These are phyloP conservation scores for Caerostris darwini DNA, from an alignment of 1,140 invertebrate genomes.

Conservation along the genomic window DNA sequence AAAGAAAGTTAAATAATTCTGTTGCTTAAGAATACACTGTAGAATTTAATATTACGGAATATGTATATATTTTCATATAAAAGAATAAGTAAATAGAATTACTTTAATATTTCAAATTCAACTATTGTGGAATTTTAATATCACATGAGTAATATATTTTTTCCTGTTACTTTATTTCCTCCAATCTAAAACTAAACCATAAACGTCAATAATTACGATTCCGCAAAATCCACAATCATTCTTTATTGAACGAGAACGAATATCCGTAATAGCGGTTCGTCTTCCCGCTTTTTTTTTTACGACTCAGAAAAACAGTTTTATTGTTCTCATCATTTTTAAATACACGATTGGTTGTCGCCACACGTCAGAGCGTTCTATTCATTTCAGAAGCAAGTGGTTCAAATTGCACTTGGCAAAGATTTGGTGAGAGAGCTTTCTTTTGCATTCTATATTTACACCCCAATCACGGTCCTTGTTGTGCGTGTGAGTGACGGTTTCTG, in stretches of 20 bases:
- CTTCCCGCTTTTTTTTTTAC: slow-evolving; percentile 2
- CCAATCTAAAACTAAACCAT: not conserved
- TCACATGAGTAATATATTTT: too few relatives aligned
- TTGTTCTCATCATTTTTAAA: slow-evolving; percentile 57
- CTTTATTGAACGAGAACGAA: not conserved
- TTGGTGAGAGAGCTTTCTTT: slow-evolving; percentile 14
- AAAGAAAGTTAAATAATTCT: too few relatives aligned
- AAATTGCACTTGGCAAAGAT: slow-evolving; percentile 67
- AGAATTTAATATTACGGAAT: too few relatives aligned
- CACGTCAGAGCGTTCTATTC: slow-evolving; percentile 41
- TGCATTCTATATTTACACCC: slow-evolving; percentile 60
- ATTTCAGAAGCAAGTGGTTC: slow-evolving; percentile 61
- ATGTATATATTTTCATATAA: too few relatives aligned
- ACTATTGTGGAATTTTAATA: too few relatives aligned
- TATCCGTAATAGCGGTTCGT: not conserved
- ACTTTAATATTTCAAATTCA: too few relatives aligned
- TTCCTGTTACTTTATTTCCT: not conserved
- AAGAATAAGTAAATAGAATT: too few relatives aligned
- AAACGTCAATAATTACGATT: not conserved
- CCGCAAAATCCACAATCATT: not conserved
- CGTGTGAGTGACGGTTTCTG: slow-evolving; percentile 11
- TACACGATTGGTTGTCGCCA: slow-evolving; percentile 37
- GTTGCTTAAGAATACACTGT: too few relatives aligned
- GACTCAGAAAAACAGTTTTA: slow-evolving; percentile 18
- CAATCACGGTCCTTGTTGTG: slow-evolving; percentile 52